Base-by-base conservation (phyloP, 2,113 vertebrate species). In the Leiothrix lutea region DNA sequence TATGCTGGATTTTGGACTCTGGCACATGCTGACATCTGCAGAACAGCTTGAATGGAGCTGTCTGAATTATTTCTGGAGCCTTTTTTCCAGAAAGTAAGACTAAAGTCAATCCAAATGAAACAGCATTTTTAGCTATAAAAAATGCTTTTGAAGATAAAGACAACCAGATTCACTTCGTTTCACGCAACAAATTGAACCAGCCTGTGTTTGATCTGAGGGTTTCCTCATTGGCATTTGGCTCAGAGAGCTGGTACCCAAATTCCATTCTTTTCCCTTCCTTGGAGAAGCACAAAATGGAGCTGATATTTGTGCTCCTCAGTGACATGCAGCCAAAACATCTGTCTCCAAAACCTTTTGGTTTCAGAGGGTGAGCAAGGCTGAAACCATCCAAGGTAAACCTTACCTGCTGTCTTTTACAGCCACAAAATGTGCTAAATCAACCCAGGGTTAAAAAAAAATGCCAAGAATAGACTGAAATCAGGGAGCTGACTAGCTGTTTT, bases 91-190 rank as follows among this genome's bases (percentile, higher is more conserved):
- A 94, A 96, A 88, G 36, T 56, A 92, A 90, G 47, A 57, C 56
- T 74, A 71, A 81, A 81, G 26, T 83, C 0, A 0, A 69, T 61
- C 35, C 51, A 94, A 92, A 96, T 78, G 61, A 69, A 97, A 89
- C 22, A 86, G 73, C 26, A 42, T 11, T 70, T 92, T 29, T 61
- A 89, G 78, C 70, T 92, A 64, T 44, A 50, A 86, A 92, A 92
- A 96, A 94, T n/a, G 57, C 40, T 56, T 94, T 81, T 88, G 88
- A 93, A 88, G 73, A 80, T 53, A 86, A 91, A 92, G 45, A 81
- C 2, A 26, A 73, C n/a, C 79, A 96, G 88, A 86, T 60, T 84
- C 33, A 38, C 18, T 94, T 79, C 20, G 35, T 79, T 95, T 84
- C 33, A 62, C 2, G 4, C 60, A 69, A 78, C 56, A 88, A 67